Conservation (phyloP, 1,140 invertebrate species). For the Drosophila gunungcola region DNA sequence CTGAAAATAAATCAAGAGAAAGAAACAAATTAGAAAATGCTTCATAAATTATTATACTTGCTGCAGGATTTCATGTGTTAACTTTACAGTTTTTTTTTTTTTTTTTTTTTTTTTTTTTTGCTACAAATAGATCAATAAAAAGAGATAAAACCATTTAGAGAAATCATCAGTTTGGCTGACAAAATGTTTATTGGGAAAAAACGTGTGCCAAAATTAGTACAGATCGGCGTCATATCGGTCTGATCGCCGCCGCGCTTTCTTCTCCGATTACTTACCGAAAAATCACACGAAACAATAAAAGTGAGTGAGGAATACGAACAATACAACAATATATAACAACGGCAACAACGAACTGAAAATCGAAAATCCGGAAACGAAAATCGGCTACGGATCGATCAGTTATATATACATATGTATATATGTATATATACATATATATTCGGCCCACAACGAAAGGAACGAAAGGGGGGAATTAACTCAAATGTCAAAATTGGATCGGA, state of each 20-base stretch:
- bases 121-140: slow-evolving; percentile 77
- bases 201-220: slow-evolving; percentile 59
- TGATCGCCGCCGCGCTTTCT: slow-evolving; percentile 3
- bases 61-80: slow-evolving; percentile 47
- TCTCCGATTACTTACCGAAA: slow-evolving; percentile 71
- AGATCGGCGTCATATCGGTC: slow-evolving; percentile 51
- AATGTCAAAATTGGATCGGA: slow-evolving; percentile 18
- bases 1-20: slow-evolving; percentile 83
- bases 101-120: slow-evolving; percentile 34
- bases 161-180: slow-evolving; percentile 65
- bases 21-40: slow-evolving; percentile 80
- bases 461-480: slow-evolving; percentile 24
- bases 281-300: slow-evolving; percentile 67
- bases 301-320: slow-evolving; percentile 54
- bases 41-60: slow-evolving; percentile 40
- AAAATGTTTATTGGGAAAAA: slow-evolving; percentile 48
- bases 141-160: slow-evolving; percentile 68
- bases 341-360: slow-evolving; percentile 43
- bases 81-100: slow-evolving; percentile 30
- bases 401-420: neutral
- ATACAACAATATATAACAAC: slow-evolving; percentile 45
- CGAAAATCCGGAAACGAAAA: slow-evolving; percentile 33
- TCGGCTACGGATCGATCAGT: slow-evolving; percentile 27
- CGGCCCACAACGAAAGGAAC: slow-evolving; percentile 14
- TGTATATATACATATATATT: slow-evolving; percentile 8